Conservation (phyloP, 2,797 vertebrate species). For the Sphenodon punctatus region DNA sequence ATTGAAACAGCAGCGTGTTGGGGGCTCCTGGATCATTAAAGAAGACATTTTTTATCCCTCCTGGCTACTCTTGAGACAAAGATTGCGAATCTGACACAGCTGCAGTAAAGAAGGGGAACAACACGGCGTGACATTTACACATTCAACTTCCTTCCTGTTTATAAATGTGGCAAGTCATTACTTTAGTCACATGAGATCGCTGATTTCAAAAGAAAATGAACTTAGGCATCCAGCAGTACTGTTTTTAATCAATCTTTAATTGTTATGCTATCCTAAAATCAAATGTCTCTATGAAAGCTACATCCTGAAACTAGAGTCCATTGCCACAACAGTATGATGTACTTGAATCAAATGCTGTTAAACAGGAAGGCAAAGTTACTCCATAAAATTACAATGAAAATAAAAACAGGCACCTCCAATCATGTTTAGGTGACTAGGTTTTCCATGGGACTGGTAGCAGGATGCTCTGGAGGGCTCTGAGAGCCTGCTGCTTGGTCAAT, state of each 20-base stretch:
- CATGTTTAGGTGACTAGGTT: no score
- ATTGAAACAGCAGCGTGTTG: constrained; percentile 69
- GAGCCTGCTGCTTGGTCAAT: no score
- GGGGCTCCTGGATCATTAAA: background rate
- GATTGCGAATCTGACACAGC: background rate
- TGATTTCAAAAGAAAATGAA: constrained; percentile 27
- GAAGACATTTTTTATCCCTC: constrained; percentile 44
- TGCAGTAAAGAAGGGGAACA: background rate
- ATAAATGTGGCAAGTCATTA: constrained; percentile 55
- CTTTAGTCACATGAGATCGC: constrained; percentile 58
- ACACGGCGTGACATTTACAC: background rate
- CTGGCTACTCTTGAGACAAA: background rate
- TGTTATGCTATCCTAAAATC: background rate
- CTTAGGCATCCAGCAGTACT: no score
- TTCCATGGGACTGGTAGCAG: no score
- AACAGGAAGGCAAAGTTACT: background rate
- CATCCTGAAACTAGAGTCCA: background rate
- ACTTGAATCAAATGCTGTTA: background rate
- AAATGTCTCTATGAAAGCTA: accelerated
- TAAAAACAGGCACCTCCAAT: constrained; percentile 24
- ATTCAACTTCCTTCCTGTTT: constrained; percentile 62
- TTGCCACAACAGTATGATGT: background rate
- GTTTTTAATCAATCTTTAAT: background rate
- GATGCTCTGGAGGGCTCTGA: no score
- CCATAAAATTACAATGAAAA: background rate